These are phyloP conservation scores for Cygnus olor DNA, from an alignment of 2,797 vertebrate species.

Conservation along the genomic window DNA sequence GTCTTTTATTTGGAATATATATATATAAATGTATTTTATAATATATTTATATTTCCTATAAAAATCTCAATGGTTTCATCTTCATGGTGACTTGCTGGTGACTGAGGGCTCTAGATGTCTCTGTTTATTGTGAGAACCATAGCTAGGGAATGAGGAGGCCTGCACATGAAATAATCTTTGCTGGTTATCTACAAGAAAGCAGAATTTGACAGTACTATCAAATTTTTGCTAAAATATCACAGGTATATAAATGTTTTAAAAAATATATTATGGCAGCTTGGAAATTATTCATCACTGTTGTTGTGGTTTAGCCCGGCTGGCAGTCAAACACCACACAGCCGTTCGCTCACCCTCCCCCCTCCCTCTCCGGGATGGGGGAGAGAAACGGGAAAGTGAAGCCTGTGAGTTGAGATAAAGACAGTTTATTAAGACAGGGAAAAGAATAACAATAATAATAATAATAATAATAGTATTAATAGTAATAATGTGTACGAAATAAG, in stretches of 20 bases:
- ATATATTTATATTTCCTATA: background rate
- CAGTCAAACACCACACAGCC: no score
- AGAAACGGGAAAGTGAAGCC: no score
- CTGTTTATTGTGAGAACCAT: background rate
- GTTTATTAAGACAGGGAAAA: no score
- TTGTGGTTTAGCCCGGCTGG: no score
- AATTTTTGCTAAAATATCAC: background rate
- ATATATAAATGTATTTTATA: no score
- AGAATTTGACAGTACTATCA: background rate
- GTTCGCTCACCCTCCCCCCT: no score
- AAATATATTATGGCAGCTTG: background rate
- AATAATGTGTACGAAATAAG: no score
- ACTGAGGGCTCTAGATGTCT: background rate
- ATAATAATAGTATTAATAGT: no score
- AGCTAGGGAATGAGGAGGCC: background rate
- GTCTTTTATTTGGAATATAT: background rate
- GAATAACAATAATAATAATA: no score
- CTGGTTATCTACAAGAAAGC: background rate
- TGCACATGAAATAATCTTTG: background rate
- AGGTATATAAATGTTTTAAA: background rate
- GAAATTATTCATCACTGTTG: background rate
- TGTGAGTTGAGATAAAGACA: no score
- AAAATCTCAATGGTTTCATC: fast-evolving
- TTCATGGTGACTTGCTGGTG: background rate
- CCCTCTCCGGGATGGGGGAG: no score